Evolutionary conservation across 2,113 vertebrate species (phyloP), one percentile per base, ranked within the genome.

Genomic region (Carlito syrichta): DNA sequence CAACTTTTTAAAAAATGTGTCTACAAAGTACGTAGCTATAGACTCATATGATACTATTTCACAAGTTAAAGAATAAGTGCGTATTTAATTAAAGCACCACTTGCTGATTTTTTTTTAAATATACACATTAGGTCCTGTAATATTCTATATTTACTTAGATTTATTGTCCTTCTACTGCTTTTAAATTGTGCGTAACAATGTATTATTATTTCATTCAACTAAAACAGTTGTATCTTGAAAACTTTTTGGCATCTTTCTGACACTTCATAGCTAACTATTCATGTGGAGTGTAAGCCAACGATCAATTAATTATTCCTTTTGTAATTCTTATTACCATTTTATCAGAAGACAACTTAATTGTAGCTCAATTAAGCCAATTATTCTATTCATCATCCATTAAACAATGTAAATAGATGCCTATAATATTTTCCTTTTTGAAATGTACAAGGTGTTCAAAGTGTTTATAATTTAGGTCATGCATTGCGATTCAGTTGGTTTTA

Each of bases 281-380:
- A 81, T 45, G 3, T 35, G 2, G 2, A 92, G 3, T 92, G 19
- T 96, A 94, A 83, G 8, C 0, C 43, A 87, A 6, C 58, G 22
- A 20, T 6, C 9, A 58, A 63, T 38, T 94, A 54, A 56, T 93
- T 88, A 88, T 77, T 92, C 9, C 20, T 88, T 86, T 79, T 87
- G 50, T 79, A 56, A 54, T 92, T 82, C 5, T 66, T 68, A 66
- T 32, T 63, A 3, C 30, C 32, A 81, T 92, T 88, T 92, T 87
- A 69, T 54, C 38, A 94, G 52, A 81, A 92, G 45, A 94, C 68
- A 94, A 87, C 7, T 76, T 92, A 95, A 92, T 90, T 97, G 11
- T 82, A 86, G 22, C 63, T 84, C 66, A 85, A 8, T 88, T n/a
- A n/a, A 93, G 25, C 86, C 93, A 85, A 97, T 79, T 79, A 52